A percentile compares a stretch with the other conserved stretches of the same genome.
phyloP scores from a whole-genome alignment of 2,888 invertebrate genomes.

The Ormyrus pomaceus region DNA sequence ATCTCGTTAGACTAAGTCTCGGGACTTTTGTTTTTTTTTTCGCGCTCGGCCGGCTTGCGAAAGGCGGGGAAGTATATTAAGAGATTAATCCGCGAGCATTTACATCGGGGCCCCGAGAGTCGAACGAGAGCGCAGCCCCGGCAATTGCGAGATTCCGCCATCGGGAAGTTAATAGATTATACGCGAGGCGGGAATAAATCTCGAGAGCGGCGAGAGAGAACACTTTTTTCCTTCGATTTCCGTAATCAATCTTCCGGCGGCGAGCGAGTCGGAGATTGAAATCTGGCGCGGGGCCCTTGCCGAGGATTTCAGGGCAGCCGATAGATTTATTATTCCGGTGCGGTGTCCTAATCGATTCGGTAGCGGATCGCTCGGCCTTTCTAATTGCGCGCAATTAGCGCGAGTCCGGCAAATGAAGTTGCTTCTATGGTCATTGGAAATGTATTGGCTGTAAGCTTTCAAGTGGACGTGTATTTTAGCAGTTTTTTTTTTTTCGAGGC shows the following conservation, averaged over 20 bases:
- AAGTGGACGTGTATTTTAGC: background rate
- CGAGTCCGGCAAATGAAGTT: constrained; percentile 39
- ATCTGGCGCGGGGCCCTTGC: constrained; percentile 8
- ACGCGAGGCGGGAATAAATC: constrained; percentile 38
- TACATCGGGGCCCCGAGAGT: constrained; percentile 7
- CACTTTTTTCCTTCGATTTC: constrained; percentile 35
- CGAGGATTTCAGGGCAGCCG: background rate
- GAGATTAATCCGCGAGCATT: constrained; percentile 35
- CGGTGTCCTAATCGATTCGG: constrained; percentile 33
- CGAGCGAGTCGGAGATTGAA: constrained; percentile 14
- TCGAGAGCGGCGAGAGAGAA: background rate
- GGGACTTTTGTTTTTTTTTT: background rate
- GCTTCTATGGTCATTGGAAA: constrained; percentile 33
- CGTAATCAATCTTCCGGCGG: constrained; percentile 41
- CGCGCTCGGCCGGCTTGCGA: background rate
- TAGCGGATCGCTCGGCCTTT: constrained; percentile 34
- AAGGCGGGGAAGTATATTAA: constrained; percentile 30
- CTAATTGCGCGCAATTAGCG: constrained; percentile 48
- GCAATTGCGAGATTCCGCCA: constrained; percentile 27
- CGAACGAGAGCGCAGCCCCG: constrained; percentile 13
- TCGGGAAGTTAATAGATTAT: constrained; percentile 34
- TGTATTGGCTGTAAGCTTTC: constrained; percentile 12
- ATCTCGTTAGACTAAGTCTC: constrained; percentile 2
- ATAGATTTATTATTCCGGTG: constrained; percentile 50
- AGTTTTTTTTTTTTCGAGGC: too few relatives aligned